Evolutionary conservation across 2,797 vertebrate species (phyloP).

Genomic region (Nannoperca australis): DNA sequence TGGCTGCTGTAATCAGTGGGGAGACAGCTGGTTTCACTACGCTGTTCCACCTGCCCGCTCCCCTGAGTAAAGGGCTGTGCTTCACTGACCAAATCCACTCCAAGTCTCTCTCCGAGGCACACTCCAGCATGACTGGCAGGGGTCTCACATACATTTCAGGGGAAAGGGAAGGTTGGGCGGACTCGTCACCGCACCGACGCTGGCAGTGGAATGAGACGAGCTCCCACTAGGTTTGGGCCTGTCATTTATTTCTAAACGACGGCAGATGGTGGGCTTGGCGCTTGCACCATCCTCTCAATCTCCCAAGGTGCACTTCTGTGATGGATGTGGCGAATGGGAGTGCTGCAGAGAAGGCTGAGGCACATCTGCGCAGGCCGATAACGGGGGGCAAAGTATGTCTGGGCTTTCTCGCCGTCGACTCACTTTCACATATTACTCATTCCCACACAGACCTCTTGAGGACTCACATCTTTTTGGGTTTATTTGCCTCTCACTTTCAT

Average conservation of each 20-base stretch:
- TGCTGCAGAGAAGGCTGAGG: slow-evolving; percentile 72
- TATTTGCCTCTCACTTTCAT: slow-evolving; percentile 73
- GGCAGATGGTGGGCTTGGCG: slow-evolving; percentile 84
- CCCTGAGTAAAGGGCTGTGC: slow-evolving; percentile 78
- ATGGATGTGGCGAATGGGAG: slow-evolving; percentile 83
- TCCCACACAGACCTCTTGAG: slow-evolving; percentile 65
- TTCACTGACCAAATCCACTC: slow-evolving; percentile 81
- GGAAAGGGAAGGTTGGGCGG: slow-evolving; percentile 72
- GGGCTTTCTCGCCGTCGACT: slow-evolving; percentile 68
- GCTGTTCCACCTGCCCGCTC: slow-evolving; percentile 81
- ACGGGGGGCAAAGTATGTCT: slow-evolving; percentile 79
- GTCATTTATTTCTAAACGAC: slow-evolving; percentile 87
- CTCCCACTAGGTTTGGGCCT: slow-evolving; percentile 82
- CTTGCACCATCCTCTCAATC: slow-evolving; percentile 75
- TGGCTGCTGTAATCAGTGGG: slow-evolving; percentile 78
- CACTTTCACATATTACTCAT: slow-evolving; percentile 71
- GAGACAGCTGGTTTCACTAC: slow-evolving; percentile 79
- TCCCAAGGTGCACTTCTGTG: slow-evolving; percentile 84
- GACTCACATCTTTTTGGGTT: slow-evolving; percentile 58
- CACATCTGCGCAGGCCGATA: slow-evolving; percentile 83
- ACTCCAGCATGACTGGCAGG: slow-evolving; percentile 77
- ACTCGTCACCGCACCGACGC: slow-evolving; percentile 67
- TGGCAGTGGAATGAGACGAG: slow-evolving; percentile 81
- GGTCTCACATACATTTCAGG: slow-evolving; percentile 79
- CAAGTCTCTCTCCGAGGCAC: slow-evolving; percentile 68